Percentiles rank a stretch among this genome's conserved stretches.
phyloP scores from a whole-genome alignment of 2,888 invertebrate species.

The Tipula helvola region DNA sequence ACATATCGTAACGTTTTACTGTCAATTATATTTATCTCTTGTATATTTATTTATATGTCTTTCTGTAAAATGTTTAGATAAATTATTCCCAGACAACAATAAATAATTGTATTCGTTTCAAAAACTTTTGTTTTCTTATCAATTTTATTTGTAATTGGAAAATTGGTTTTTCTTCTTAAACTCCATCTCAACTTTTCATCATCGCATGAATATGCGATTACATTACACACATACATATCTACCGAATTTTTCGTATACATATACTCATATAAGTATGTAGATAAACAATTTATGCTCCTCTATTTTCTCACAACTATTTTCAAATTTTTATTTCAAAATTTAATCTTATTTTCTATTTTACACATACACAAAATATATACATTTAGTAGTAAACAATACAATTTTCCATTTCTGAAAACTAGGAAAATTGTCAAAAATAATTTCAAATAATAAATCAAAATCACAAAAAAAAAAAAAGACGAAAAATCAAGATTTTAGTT shows the following conservation, averaged over 20 bases:
- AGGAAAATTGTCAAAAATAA: background rate
- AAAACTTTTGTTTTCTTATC: background rate
- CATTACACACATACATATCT: no score
- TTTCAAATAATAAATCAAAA: constrained; percentile 4
- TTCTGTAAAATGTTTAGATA: background rate
- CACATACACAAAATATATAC: background rate
- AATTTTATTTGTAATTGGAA: background rate
- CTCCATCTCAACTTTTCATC: background rate
- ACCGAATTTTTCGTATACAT: background rate
- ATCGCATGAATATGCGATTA: no score
- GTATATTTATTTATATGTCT: background rate
- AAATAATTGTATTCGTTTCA: background rate
- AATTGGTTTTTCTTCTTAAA: background rate
- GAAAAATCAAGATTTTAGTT: background rate
- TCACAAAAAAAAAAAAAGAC: background rate
- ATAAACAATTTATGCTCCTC: background rate
- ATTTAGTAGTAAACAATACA: background rate
- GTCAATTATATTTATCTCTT: background rate
- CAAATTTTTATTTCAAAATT: background rate
- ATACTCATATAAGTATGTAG: background rate
- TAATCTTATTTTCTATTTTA: background rate
- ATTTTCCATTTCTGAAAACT: background rate
- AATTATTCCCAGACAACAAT: background rate
- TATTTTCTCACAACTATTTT: background rate
- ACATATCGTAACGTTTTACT: background rate